A percentile compares a stretch with the other conserved stretches of the same genome.
These are phyloP conservation scores for Limnephilus auricula DNA, from an alignment of 2,888 invertebrate genomes.

Conservation along the genomic window DNA sequence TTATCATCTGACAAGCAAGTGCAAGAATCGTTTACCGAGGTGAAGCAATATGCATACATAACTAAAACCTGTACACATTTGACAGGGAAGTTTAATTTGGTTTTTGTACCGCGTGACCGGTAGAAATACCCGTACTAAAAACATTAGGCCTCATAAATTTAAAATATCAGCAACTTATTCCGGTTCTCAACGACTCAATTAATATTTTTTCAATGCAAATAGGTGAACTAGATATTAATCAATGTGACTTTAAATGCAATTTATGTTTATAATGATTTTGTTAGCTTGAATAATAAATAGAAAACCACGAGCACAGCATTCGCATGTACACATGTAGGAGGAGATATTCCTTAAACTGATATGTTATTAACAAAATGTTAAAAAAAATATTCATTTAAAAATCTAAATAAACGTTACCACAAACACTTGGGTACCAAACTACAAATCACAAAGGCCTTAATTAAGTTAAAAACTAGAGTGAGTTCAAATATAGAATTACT, in stretches of 20 bases:
- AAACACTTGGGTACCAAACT: too few species aligned
- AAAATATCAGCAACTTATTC: not conserved
- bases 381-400: too few species aligned
- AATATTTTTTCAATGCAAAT: not conserved
- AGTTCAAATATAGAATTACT: too few species aligned
- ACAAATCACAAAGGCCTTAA: too few species aligned
- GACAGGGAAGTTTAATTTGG: slow-evolving; percentile 15
- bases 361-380: too few species aligned
- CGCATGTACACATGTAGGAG: too few species aligned
- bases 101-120: not conserved
- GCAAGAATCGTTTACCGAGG: slow-evolving; percentile 31
- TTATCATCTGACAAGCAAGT: slow-evolving; percentile 44
- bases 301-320: not conserved
- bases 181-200: not conserved
- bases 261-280: not conserved
- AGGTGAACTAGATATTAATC: not conserved
- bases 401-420: too few species aligned
- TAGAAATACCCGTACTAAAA: not conserved
- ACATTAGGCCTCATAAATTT: not conserved
- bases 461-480: too few species aligned
- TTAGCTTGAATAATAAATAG: not conserved
- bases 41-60: not conserved
- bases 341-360: too few species aligned
- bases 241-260: not conserved
- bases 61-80: slow-evolving; percentile 5